Evolutionary conservation across 2,888 invertebrate genomes (phyloP).

Genomic region (Thymelicus sylvestris): DNA sequence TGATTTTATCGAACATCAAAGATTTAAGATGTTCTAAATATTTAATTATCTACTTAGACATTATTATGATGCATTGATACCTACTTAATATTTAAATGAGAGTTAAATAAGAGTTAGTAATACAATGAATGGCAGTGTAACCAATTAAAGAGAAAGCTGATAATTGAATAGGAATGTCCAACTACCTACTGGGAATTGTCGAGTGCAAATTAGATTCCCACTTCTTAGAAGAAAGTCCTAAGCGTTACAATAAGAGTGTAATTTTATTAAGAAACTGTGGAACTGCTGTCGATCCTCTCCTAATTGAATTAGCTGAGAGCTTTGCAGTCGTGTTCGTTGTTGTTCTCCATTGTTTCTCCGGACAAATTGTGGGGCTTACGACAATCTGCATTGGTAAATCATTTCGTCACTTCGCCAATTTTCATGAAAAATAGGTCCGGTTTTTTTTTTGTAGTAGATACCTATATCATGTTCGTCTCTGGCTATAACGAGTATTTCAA

Average conservation of each 20-base stretch:
- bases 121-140: conserved; percentile 18
- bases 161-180: conserved; percentile 31
- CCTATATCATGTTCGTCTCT: no score
- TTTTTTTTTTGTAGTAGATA: not conserved
- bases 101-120: not conserved
- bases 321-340: conserved; percentile 20
- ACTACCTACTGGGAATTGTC: conserved; percentile 20
- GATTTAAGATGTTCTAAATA: no score
- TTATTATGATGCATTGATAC: no score
- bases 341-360: conserved; percentile 20
- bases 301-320: conserved; percentile 32
- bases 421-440: not conserved
- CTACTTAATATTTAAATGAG: no score
- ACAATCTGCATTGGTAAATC: conserved; percentile 12
- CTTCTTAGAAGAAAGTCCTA: conserved; percentile 30
- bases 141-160: conserved; percentile 20
- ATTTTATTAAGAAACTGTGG: conserved; percentile 36
- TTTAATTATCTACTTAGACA: no score
- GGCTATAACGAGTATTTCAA: no score
- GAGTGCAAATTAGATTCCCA: conserved; percentile 34
- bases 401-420: not conserved
- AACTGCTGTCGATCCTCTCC: conserved; percentile 28
- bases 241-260: conserved; percentile 36
- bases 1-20: no score
- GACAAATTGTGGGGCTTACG: conserved; percentile 6